Evolutionary conservation across 2,888 invertebrate species (phyloP).

Genomic region (Eurytoma adleriae): DNA sequence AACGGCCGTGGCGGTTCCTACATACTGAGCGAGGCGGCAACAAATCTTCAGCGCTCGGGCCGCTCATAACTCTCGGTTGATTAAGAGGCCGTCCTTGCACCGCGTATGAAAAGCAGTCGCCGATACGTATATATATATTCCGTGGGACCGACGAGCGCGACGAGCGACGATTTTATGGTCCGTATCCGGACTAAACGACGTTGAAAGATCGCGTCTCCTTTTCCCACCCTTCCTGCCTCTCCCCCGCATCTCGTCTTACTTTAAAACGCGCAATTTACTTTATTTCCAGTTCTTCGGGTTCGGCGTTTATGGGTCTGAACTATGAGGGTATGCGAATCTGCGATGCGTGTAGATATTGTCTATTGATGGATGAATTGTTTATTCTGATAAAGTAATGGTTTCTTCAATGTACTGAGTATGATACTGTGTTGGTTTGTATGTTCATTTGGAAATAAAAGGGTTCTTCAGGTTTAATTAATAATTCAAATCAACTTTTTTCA

Average conservation of each 20-base stretch:
- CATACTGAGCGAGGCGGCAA: neutral
- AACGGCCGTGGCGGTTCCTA: slow-evolving; percentile 3
- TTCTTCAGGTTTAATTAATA: too few relatives aligned
- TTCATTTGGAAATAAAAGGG: too few relatives aligned
- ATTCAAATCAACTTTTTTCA: too few relatives aligned
- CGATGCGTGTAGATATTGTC: too few relatives aligned
- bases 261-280: too few relatives aligned
- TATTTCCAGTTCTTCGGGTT: too few relatives aligned
- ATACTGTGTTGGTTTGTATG: too few relatives aligned
- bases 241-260: neutral
- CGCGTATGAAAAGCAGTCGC: slow-evolving; percentile 12
- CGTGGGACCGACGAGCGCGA: neutral
- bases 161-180: slow-evolving; percentile 64
- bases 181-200: slow-evolving; percentile 65
- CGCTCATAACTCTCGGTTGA: slow-evolving; percentile 26
- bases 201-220: slow-evolving; percentile 64
- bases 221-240: neutral
- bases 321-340: too few relatives aligned
- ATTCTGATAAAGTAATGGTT: too few relatives aligned
- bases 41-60: neutral
- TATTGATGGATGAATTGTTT: too few relatives aligned
- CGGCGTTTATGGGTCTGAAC: too few relatives aligned
- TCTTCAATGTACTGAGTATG: too few relatives aligned
- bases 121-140: slow-evolving; percentile 7
- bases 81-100: slow-evolving; percentile 2